These are phyloP conservation scores for Syrista parreyssii DNA, from an alignment of 2,888 invertebrate species.

Conservation along the genomic window DNA sequence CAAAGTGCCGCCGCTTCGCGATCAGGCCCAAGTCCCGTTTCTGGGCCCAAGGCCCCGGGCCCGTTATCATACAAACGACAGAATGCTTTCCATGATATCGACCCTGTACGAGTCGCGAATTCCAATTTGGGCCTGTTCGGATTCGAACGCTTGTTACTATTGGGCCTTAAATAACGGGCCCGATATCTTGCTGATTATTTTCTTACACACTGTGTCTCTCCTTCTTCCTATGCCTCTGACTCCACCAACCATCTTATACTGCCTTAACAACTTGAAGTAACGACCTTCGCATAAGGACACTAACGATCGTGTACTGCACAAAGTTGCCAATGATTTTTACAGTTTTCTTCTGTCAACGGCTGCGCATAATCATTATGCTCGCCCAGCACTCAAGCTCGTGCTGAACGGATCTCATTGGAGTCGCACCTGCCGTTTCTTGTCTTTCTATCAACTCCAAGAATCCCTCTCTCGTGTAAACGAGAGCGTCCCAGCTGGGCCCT, in stretches of 20 bases:
- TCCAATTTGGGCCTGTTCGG: not conserved
- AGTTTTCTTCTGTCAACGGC: not conserved
- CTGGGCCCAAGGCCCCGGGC: not conserved
- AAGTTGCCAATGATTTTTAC: not conserved
- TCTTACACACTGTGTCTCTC: constrained; percentile 3
- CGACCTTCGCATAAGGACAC: not conserved
- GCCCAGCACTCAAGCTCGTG: not conserved
- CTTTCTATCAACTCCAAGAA: constrained; percentile 10
- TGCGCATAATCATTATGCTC: not conserved
- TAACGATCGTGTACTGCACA: not conserved
- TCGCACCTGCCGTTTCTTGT: constrained; percentile 31
- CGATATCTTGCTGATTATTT: not conserved
- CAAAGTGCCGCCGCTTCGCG: not conserved
- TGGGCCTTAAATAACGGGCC: not conserved
- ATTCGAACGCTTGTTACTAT: not conserved
- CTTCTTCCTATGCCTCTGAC: not conserved
- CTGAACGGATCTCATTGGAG: not conserved
- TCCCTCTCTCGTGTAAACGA: not conserved
- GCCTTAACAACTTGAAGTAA: not conserved
- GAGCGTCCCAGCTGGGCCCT: not conserved
- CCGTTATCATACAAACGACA: not conserved
- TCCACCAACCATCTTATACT: not conserved
- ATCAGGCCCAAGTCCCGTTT: not conserved
- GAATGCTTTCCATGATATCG: not conserved
- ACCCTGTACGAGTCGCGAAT: not conserved